Percentiles rank a stretch among this genome's conserved stretches.
Conservation (phyloP, 1,140 invertebrate genomes). For the Halictus rubicundus region DNA sequence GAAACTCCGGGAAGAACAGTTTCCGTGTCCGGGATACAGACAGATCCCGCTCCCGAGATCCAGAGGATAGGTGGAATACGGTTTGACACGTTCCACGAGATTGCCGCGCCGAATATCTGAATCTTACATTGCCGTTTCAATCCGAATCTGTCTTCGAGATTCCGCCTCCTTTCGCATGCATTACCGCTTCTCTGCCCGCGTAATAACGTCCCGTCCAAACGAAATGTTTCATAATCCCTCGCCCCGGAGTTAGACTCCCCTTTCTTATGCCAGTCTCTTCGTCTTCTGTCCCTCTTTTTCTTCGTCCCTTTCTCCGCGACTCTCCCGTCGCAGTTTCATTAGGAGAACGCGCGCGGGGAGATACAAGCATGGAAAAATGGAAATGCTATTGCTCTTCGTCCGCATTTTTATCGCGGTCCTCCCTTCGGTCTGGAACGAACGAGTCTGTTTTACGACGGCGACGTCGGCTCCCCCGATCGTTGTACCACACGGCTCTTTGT, state of each 20-base stretch:
- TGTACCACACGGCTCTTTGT: no score
- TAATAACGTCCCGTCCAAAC: background rate
- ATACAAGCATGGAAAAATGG: background rate
- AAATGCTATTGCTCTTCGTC: background rate
- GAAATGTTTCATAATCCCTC: background rate
- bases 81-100: conserved; percentile 21
- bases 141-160: background rate
- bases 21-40: background rate
- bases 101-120: background rate
- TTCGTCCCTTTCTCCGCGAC: background rate
- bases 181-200: background rate
- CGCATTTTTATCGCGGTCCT: no score
- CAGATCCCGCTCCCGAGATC: background rate
- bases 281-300: background rate
- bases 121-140: background rate
- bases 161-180: background rate
- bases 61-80: background rate
- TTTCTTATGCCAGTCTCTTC: background rate
- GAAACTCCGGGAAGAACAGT: background rate
- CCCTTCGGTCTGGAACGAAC: no score
- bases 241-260: background rate
- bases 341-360: background rate
- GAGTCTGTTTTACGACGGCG: no score
- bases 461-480: no score
- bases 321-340: no score